Conservation (phyloP, 2,797 vertebrate species). For the Chloroceryle amazona region DNA sequence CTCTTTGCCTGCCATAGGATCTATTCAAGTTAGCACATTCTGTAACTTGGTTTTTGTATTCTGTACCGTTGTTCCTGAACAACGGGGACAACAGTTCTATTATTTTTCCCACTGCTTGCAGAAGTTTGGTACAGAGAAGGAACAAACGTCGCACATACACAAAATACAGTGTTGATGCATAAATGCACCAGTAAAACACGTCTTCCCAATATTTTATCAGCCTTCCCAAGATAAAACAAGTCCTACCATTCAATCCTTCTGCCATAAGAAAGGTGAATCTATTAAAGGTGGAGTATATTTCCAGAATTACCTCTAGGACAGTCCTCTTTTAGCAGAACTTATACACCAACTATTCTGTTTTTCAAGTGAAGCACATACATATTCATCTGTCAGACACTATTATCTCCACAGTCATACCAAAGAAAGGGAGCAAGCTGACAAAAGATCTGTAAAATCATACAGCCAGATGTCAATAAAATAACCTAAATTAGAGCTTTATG, state of each 20-base stretch:
- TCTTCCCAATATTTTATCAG: background rate
- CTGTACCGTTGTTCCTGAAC: background rate
- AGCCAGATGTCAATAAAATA: background rate
- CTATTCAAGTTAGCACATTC: conserved; percentile 40
- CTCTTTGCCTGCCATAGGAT: background rate
- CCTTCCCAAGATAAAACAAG: background rate
- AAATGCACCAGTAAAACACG: background rate
- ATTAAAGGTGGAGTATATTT: background rate
- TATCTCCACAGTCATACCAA: background rate
- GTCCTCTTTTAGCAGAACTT: background rate
- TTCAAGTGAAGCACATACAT: background rate
- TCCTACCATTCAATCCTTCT: background rate
- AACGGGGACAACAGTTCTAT: background rate
- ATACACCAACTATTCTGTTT: background rate
- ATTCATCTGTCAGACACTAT: background rate
- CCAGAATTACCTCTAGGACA: background rate
- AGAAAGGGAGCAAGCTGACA: background rate
- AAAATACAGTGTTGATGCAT: background rate
- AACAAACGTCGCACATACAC: background rate
- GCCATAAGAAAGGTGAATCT: background rate
- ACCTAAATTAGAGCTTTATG: background rate
- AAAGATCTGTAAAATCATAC: background rate
- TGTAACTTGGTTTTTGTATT: conserved; percentile 11
- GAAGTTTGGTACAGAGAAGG: background rate
- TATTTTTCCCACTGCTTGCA: conserved; percentile 20